phyloP scores from a whole-genome alignment of 1,140 invertebrate genomes.

The Maniola jurtina region DNA sequence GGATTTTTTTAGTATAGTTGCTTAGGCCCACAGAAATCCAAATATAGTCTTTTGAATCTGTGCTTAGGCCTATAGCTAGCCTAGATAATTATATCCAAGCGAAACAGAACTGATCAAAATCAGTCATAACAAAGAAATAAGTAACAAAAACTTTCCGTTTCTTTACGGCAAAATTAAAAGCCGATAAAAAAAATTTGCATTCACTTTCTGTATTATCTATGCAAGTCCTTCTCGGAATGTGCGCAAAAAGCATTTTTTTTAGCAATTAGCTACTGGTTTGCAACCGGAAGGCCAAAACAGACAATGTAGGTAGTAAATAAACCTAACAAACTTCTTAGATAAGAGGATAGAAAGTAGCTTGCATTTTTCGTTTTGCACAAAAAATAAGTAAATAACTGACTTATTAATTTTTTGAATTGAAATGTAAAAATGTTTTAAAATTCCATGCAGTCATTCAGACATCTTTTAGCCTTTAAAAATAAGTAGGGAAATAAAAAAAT shows the following conservation, averaged over 20 bases:
- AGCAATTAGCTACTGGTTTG: slow-evolving; percentile 50
- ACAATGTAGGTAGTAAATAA: slow-evolving; percentile 16
- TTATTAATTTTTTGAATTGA: too few relatives aligned
- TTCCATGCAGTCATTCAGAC: too few relatives aligned
- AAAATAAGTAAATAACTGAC: too few relatives aligned
- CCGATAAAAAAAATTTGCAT: slow-evolving; percentile 30
- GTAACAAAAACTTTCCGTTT: slow-evolving; percentile 47
- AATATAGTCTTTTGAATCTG: too few relatives aligned
- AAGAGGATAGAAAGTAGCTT: too few relatives aligned
- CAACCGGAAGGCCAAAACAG: slow-evolving; percentile 37
- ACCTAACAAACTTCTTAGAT: too few relatives aligned
- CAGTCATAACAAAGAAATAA: slow-evolving; percentile 10
- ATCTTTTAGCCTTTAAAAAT: too few relatives aligned
- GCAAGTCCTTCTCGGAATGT: slow-evolving; percentile 61
- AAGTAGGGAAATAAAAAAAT: too few relatives aligned
- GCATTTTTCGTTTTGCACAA: too few relatives aligned
- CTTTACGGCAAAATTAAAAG: slow-evolving; percentile 37
- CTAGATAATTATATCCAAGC: background rate
- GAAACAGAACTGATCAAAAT: slow-evolving; percentile 17
- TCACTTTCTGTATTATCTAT: slow-evolving; percentile 51
- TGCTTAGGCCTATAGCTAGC: slow-evolving; percentile 3
- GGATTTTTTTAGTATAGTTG: too few relatives aligned
- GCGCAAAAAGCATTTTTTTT: slow-evolving; percentile 32
- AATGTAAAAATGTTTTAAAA: too few relatives aligned
- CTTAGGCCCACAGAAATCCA: too few relatives aligned